phyloP scores from a whole-genome alignment of 2,113 vertebrate species.

The Lagenorhynchus albirostris region DNA sequence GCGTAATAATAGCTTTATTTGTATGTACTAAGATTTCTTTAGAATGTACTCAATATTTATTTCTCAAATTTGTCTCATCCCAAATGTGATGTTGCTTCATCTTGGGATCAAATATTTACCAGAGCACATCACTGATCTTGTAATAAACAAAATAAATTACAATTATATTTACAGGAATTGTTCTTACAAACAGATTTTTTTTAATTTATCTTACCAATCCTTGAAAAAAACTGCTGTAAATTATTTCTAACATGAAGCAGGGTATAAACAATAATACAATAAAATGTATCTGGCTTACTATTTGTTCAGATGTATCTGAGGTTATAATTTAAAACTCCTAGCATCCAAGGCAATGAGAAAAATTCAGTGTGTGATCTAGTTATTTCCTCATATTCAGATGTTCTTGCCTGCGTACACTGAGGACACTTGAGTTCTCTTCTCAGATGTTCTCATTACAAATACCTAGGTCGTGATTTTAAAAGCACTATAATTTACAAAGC shows the following conservation, averaged over 20 bases:
- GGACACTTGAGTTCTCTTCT: constrained; percentile 2
- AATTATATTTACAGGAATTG: neutral
- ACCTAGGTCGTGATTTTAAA: constrained; percentile 28
- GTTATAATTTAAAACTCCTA: neutral
- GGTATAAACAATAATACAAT: neutral
- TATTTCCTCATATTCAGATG: neutral
- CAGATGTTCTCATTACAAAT: neutral
- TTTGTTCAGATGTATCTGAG: neutral
- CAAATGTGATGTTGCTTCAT: neutral
- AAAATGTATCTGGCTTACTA: neutral
- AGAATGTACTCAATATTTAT: neutral
- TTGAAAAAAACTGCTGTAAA: neutral
- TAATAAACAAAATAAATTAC: constrained; percentile 27
- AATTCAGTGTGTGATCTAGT: neutral
- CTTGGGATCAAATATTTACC: constrained; percentile 16
- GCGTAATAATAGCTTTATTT: neutral
- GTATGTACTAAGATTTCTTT: neutral
- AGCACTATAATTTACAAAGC: constrained; percentile 70
- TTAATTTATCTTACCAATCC: neutral
- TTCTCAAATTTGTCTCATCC: neutral
- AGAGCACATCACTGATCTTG: neutral
- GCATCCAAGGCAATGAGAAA: neutral
- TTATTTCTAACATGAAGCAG: neutral
- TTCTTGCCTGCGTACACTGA: neutral
- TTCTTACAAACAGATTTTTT: neutral